phyloP scores from a whole-genome alignment of 2,113 vertebrate species.

The Poicephalus gulielmi region DNA sequence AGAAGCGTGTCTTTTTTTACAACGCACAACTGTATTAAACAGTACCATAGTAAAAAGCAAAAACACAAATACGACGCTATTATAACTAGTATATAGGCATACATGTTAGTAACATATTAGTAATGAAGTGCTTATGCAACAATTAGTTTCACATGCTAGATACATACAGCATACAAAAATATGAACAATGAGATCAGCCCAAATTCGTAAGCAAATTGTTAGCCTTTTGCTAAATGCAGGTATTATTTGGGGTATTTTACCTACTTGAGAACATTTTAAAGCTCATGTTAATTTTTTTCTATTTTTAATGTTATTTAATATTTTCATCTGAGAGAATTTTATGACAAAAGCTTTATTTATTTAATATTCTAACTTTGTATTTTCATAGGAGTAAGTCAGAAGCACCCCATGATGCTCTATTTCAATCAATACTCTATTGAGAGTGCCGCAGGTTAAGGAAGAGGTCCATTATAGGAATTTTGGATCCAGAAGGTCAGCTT shows the following conservation, averaged over 20 bases:
- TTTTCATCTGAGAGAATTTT: neutral
- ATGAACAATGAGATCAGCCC: neutral
- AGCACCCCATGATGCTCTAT: neutral
- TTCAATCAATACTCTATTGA: neutral
- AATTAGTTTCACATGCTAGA: constrained; percentile 47
- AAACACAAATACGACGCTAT: neutral
- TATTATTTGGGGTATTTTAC: neutral
- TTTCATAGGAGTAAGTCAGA: neutral
- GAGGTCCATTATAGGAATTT: neutral
- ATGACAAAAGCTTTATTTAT: neutral
- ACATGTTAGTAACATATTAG: constrained; percentile 3
- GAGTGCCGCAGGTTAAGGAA: neutral
- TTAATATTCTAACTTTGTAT: neutral
- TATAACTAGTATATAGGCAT: neutral
- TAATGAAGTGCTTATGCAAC: constrained; percentile 63
- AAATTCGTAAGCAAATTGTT: neutral
- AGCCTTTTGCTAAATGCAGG: neutral
- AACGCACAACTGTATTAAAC: constrained; percentile 33
- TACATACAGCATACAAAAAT: constrained; percentile 1
- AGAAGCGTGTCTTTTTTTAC: constrained; percentile 26
- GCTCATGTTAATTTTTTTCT: neutral
- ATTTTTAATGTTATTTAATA: neutral
- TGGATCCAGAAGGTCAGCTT: constrained; percentile 1
- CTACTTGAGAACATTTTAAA: neutral
- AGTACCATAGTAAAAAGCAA: neutral